Conservation (phyloP, 2,113 vertebrate genomes). For the Sylvilagus bachmani region DNA sequence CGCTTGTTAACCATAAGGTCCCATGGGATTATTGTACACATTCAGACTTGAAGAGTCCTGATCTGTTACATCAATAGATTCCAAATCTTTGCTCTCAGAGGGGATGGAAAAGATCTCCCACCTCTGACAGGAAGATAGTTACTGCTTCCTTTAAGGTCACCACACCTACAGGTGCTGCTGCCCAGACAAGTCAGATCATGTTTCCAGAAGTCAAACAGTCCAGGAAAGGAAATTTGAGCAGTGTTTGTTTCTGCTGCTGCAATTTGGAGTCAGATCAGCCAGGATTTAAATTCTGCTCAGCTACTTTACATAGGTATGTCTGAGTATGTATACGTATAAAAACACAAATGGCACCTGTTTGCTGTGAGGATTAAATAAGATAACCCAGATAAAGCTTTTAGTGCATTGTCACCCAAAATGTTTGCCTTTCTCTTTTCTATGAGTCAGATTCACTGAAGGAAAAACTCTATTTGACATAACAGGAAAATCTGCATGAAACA, state of each 20-base stretch:
- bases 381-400: not conserved
- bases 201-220: not conserved
- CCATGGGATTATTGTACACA: not conserved
- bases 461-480: constrained; percentile 6
- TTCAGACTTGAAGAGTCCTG: not conserved
- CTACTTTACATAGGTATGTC: not conserved
- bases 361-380: not conserved
- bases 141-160: not conserved
- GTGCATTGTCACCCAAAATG: not conserved
- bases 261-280: not conserved
- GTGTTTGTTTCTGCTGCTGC: not conserved
- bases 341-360: not conserved
- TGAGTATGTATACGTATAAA: not conserved
- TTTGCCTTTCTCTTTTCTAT: not conserved
- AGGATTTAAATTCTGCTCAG: constrained; percentile 7
- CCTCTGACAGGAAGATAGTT: no score
- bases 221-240: not conserved
- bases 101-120: not conserved
- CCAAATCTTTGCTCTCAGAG: not conserved
- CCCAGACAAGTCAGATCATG: not conserved
- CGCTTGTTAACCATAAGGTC: not conserved
- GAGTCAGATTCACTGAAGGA: not conserved
- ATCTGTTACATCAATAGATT: not conserved
- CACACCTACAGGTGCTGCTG: accelerated
- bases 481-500: constrained; percentile 7